A percentile compares a stretch with the other conserved stretches of the same genome.
phyloP scores from a whole-genome alignment of 2,888 invertebrate genomes.

The Acleris sparsana region DNA sequence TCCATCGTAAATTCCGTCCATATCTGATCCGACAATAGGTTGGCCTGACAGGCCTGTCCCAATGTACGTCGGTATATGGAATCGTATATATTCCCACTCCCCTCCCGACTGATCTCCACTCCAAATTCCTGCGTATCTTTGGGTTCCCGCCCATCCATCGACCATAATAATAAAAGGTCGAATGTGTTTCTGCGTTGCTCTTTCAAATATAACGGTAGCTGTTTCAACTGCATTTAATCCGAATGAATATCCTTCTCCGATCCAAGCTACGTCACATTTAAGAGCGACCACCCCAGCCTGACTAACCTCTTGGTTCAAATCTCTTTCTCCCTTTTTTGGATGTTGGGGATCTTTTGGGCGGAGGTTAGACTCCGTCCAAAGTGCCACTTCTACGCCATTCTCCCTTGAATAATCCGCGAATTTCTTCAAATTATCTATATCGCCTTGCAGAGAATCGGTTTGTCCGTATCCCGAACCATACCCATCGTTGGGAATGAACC shows the following conservation, averaged over 20 bases:
- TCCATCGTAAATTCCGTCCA: constrained; percentile 76
- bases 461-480: constrained; percentile 77
- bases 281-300: constrained; percentile 68
- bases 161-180: constrained; percentile 73
- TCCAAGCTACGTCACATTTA: constrained; percentile 78
- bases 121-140: constrained; percentile 73
- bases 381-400: constrained; percentile 68
- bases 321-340: constrained; percentile 75
- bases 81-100: constrained; percentile 76
- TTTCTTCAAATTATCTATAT: constrained; percentile 67
- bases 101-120: constrained; percentile 76
- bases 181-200: constrained; percentile 49
- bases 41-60: constrained; percentile 73
- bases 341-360: constrained; percentile 65
- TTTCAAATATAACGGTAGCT: constrained; percentile 61
- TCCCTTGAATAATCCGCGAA: constrained; percentile 64
- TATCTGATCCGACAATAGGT: constrained; percentile 72
- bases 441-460: constrained; percentile 68
- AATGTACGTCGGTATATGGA: constrained; percentile 76
- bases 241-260: constrained; percentile 73
- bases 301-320: constrained; percentile 67
- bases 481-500: constrained; percentile 77
- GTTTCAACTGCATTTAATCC: constrained; percentile 69
- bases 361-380: constrained; percentile 75
- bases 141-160: constrained; percentile 78